Evolutionary conservation across 1,140 invertebrate genomes (phyloP).

Genomic region (Theocolax elegans): DNA sequence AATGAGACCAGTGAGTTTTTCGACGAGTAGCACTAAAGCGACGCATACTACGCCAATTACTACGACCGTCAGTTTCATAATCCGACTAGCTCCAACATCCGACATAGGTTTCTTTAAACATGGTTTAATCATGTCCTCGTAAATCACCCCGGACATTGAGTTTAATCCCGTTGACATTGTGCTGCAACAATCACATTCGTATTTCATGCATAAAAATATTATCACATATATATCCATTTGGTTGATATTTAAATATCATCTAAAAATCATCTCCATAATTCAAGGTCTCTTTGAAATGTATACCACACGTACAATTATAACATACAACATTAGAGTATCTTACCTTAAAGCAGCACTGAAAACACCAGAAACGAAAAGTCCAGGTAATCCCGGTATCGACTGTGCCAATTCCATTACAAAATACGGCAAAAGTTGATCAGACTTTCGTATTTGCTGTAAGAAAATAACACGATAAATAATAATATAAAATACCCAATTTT

Average conservation of each 20-base stretch:
- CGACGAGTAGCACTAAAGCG: constrained; percentile 75
- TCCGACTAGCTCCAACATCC: constrained; percentile 72
- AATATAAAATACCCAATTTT: background rate
- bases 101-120: constrained; percentile 71
- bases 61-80: constrained; percentile 78
- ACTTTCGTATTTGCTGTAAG: constrained; percentile 69
- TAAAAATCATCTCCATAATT: too few species aligned
- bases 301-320: too few species aligned
- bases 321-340: too few species aligned
- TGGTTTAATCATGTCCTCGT: constrained; percentile 82
- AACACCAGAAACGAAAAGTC: constrained; percentile 81
- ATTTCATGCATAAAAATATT: constrained; percentile 1
- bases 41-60: constrained; percentile 74
- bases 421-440: constrained; percentile 75
- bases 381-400: constrained; percentile 75
- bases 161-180: constrained; percentile 84
- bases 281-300: too few species aligned
- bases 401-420: constrained; percentile 81
- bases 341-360: constrained; percentile 80
- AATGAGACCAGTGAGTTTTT: constrained; percentile 76
- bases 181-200: constrained; percentile 67
- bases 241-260: too few species aligned
- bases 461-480: background rate
- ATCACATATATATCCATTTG: too few species aligned
- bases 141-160: constrained; percentile 84